phyloP scores from a whole-genome alignment of 2,113 vertebrate genomes.

The Bos taurus region DNA sequence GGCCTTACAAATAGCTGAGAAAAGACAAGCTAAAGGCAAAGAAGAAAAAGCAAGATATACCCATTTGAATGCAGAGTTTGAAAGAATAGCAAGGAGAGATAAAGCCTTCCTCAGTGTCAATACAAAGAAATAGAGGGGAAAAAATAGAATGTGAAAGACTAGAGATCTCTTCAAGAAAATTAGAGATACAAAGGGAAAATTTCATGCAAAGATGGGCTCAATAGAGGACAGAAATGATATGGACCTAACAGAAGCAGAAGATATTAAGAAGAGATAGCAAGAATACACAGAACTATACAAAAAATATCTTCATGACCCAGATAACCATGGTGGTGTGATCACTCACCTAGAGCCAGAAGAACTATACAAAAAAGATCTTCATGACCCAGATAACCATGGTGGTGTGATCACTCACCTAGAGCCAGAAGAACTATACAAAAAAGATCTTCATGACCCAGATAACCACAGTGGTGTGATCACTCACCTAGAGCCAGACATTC shows the following conservation, averaged over 20 bases:
- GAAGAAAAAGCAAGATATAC: background rate
- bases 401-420: background rate
- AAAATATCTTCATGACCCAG: background rate
- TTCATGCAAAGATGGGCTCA: background rate
- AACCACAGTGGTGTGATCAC: background rate
- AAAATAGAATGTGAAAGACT: background rate
- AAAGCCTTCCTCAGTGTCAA: background rate
- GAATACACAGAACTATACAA: background rate
- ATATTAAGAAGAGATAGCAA: background rate
- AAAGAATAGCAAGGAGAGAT: background rate
- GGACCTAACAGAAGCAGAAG: background rate
- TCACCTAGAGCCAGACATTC: background rate
- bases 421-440: background rate
- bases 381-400: background rate
- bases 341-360: background rate
- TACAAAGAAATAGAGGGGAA: background rate
- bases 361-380: background rate
- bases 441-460: background rate
- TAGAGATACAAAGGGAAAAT: background rate
- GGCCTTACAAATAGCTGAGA: background rate
- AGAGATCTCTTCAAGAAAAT: background rate
- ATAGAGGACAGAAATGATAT: background rate
- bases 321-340: background rate
- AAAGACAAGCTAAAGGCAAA: background rate
- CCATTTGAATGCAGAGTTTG: background rate